Evolutionary conservation across 2,797 vertebrate species (phyloP), one percentile per base, ranked within the genome.

Genomic region (Sus cebifrons): DNA sequence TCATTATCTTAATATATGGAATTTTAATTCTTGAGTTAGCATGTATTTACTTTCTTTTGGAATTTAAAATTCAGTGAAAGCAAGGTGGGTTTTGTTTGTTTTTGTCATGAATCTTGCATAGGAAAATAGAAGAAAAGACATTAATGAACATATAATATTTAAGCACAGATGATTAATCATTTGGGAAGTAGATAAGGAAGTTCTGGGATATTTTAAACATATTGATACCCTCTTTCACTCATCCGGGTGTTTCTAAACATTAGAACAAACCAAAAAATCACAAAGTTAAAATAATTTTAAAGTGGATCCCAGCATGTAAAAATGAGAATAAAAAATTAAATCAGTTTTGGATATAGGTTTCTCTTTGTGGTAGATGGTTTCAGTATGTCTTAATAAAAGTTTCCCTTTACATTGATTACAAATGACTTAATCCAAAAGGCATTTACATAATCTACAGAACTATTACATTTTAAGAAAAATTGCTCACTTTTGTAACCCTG

Each of bases 361-460:
- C 60, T 74, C 21, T 75, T 6, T 44, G 54, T 49, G n/a, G 1
- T 20, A 91, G 25, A 27, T 77, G 20, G 10, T 86, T 97, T 97
- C 92, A 65, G 29, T 89, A 32, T 17, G 52, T 21, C 11, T 77
- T 62, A 54, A 83, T 93, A 96, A 96, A 96, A 83, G 29, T 96
- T 97, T 93, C 89, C 82, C 2, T 94, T 97, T 96, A 97, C 74
- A 96, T 95, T 98, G 96, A 97, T 96, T 98, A 89, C 98, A 96
- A 96, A 94, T 88, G 29, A 90, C 84, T 95, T 96, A 96, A 86
- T 70, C 40, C 64, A 78, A 82, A 96, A 94, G 17, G 40, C 12
- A 86, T 95, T 97, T 84, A 75, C 2, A 94, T 96, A 32, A 65
- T 29, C 71, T 94, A 81, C 29, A 52, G 64, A 89, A 40, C 18